phyloP scores from a whole-genome alignment of 2,113 vertebrate genomes.

The Onychorhynchus coronatus region DNA sequence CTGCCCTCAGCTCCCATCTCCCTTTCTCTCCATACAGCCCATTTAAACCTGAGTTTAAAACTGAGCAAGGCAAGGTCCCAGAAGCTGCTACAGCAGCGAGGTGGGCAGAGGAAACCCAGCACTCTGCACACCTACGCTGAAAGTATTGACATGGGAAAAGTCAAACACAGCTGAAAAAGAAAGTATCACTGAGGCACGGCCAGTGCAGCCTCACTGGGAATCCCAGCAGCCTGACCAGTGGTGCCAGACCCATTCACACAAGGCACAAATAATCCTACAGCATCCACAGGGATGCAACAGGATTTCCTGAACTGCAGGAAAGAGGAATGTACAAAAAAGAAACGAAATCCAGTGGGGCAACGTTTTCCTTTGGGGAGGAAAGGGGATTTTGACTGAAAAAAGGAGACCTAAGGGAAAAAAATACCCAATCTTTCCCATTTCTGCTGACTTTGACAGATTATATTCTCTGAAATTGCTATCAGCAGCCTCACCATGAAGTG shows the following conservation, averaged over 20 bases:
- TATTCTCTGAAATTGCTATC: neutral
- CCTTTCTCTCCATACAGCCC: neutral
- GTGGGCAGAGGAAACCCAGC: slow-evolving; percentile 32
- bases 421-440: accelerated
- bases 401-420: neutral
- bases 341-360: accelerated
- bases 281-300: neutral
- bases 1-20: neutral
- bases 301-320: neutral
- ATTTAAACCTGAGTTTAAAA: neutral
- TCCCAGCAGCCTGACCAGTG: neutral
- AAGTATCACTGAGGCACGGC: neutral
- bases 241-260: accelerated
- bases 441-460: neutral
- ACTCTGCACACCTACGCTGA: slow-evolving; percentile 3
- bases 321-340: neutral
- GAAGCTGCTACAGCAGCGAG: neutral
- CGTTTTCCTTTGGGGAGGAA: neutral
- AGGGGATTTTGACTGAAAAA: neutral
- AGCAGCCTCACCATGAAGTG: neutral
- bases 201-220: neutral
- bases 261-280: accelerated
- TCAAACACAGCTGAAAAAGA: neutral
- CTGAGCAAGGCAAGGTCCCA: neutral
- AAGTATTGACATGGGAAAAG: neutral